Base-by-base conservation (phyloP, 2,797 vertebrate genomes). In the Rhinichthys osculus region DNA sequence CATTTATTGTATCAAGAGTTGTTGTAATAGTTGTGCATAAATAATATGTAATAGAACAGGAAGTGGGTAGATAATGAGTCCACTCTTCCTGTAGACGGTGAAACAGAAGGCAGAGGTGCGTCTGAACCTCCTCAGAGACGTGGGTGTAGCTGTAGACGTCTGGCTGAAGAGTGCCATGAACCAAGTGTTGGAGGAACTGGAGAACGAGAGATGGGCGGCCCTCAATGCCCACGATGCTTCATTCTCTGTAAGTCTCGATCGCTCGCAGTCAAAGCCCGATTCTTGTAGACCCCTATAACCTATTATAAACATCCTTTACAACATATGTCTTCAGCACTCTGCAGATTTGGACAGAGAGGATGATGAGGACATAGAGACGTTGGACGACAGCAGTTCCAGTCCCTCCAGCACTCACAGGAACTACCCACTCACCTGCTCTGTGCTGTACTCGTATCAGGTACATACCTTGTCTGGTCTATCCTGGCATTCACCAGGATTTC, bases 141-240 rank as follows among this genome's bases (percentile, higher is more conserved):
- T 97, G 0, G 98, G 97, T 0, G 95, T 99, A 3, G 95, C 96
- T 0, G 98, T 99, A 78, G 97, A 99, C 84, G 97, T 96, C 0
- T 99, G 98, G 98, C 92, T 99, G 3, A 97, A 98, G 90, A 99
- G 98, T 3, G 97, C 98, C 10, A 99, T 99, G 97, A 99, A 98
- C 92, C 97, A 99, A 91, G 97, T 98, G 91, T 98, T 97, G 97
- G 98, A 99, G 81, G 98, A 99, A 77, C 95, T 99, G 93, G 98
- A 99, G 90, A 99, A 96, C 3, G 97, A 99, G 64, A 96, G 96
- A 88, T 99, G 98, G 97, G 97, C 97, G 80, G 93, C 93, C 0
- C 94, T 96, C 71, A 93, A 92, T 86, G 96, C 96, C 90, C 95
- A 97, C 0, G 97, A 98, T 91, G 94, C 96, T 23, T 95, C 96